A percentile compares a stretch with the other conserved stretches of the same genome.
Evolutionary conservation across 1,140 invertebrate genomes (phyloP).

Genomic region (Ceratosolen solmsi): DNA sequence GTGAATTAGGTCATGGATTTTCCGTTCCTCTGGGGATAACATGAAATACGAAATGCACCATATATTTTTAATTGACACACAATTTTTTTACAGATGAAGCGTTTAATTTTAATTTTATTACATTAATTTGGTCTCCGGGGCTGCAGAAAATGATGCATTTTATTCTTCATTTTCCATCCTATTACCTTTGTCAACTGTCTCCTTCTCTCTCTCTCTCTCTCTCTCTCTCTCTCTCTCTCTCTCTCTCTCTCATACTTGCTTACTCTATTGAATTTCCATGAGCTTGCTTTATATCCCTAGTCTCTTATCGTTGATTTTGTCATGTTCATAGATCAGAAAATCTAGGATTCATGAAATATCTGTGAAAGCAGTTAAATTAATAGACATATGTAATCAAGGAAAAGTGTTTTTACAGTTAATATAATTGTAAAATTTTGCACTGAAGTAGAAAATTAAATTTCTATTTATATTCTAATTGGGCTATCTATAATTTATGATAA

Average conservation of each 20-base stretch:
- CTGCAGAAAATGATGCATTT: too few species aligned
- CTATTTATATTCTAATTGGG: not conserved
- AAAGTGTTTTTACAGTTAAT: not conserved
- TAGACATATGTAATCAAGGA: not conserved
- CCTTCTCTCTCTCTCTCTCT: not conserved
- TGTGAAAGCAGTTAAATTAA: not conserved
- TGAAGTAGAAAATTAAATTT: constrained; percentile 30
- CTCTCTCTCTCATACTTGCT: not conserved
- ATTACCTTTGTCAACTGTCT: not conserved
- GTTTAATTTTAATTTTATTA: not conserved
- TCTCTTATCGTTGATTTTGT: too few species aligned
- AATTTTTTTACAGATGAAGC: not conserved
- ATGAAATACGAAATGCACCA: not conserved
- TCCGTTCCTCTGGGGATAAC: constrained; percentile 38
- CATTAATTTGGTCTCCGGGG: not conserved
- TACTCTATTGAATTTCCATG: not conserved
- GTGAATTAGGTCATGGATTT: constrained; percentile 44
- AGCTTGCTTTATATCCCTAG: not conserved
- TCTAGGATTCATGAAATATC: not conserved
- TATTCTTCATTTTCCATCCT: too few species aligned
- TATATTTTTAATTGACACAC: not conserved
- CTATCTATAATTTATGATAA: not conserved
- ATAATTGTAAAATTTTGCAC: not conserved
- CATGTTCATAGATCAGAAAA: not conserved
- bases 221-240: not conserved